Base-by-base conservation (phyloP, 1,140 invertebrate species). In the Plectrocnemia conspersa region DNA sequence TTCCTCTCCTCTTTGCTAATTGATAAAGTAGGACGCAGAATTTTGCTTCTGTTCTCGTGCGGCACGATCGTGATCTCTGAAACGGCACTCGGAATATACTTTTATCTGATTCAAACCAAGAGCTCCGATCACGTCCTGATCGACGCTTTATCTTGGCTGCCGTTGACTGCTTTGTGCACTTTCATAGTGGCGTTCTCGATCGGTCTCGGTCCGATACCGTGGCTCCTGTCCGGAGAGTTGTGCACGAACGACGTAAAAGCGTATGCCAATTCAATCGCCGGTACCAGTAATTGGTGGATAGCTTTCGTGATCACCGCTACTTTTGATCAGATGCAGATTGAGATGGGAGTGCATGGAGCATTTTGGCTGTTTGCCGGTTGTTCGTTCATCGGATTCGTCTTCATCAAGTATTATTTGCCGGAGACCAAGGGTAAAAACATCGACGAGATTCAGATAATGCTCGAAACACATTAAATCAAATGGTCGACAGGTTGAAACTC, bases 351-450 rank as follows among this genome's bases (percentile, higher is more conserved):
- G 1, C 79, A 80, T 21, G 78, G 77, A 22, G 82, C 85, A n/a
- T 95, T 93, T 70, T 93, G 85, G 82, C 67, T 92, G 15, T 95
- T 91, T 65, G 80, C 85, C 4, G 79, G 72, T 2, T 74, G 91
- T 38, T 85, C 88, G 49, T 66, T 79, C 0, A 1, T 88, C 10
- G 86, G 86, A 5, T 76, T 81, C 23, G 45, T 88, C 2, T 89
- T 94, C 59, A 81, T 91, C n/a, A 82, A 81, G 57, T 76, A 87
- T 38, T 66, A 88, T n/a, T 81, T 95, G 4, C 89, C 91, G 0
- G 93, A 97, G 71, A 96, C 92, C 0, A 94, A 93, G 73, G 91
- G 91, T 10, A 91, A 90, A 69, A 83, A 81, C 29, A 71, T 93
- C 5, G 86, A 93, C 46, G 84, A 94, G 69, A 90, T 95, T 63